Evolutionary conservation across 2,797 vertebrate species (phyloP).

Genomic region (Aeoliscus strigatus): DNA sequence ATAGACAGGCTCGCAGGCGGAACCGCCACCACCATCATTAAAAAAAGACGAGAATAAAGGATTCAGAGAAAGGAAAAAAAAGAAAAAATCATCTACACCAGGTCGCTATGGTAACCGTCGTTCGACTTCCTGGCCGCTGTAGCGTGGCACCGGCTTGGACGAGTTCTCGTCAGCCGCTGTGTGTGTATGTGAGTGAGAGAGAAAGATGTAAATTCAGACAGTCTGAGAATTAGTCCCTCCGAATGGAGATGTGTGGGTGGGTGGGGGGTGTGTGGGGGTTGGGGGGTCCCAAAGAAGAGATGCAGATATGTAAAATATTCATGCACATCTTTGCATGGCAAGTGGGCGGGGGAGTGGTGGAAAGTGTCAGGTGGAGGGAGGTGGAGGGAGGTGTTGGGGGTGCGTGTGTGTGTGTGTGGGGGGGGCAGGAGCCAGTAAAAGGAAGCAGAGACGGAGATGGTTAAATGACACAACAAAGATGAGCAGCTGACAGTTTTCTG

Average conservation of each 20-base stretch:
- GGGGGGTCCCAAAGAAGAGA: constrained; percentile 62
- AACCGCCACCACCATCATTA: constrained; percentile 85
- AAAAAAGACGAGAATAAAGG: constrained; percentile 73
- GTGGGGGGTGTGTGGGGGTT: too few relatives aligned
- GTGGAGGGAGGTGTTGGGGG: constrained; percentile 29
- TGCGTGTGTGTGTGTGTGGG: constrained; percentile 22
- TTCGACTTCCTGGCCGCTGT: constrained; percentile 78
- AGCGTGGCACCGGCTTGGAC: constrained; percentile 60
- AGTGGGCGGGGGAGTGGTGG: constrained; percentile 42
- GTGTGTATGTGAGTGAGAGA: constrained; percentile 17
- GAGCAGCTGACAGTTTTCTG: constrained; percentile 90
- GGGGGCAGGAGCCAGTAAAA: constrained; percentile 26
- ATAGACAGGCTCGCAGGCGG: constrained; percentile 62
- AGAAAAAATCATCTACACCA: constrained; percentile 67
- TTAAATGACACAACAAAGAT: constrained; percentile 99
- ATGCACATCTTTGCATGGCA: constrained; percentile 81
- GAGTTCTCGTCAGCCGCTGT: constrained; percentile 49
- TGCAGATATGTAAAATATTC: constrained; percentile 99
- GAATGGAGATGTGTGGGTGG: constrained; percentile 81
- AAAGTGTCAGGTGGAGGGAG: constrained; percentile 47
- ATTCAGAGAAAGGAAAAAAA: constrained; percentile 71
- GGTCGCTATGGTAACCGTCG: constrained; percentile 97
- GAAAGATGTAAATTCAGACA: constrained; percentile 95
- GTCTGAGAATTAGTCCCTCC: constrained; percentile 98
- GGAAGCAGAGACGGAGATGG: constrained; percentile 62